phyloP scores from a whole-genome alignment of 2,888 invertebrate genomes.

The Heterodera filipjevi region DNA sequence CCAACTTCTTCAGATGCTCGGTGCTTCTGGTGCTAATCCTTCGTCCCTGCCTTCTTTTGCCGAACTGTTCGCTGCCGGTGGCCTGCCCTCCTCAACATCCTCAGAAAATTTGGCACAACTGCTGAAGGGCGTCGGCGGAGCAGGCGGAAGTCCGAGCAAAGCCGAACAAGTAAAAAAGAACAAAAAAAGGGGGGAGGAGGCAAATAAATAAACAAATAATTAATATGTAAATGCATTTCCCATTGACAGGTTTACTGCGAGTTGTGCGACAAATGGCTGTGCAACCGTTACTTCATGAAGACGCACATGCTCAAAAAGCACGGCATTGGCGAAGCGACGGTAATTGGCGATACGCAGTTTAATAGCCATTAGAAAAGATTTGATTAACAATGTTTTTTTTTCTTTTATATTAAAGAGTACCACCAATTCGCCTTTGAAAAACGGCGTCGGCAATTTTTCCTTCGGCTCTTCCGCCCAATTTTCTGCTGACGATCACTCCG shows the following conservation, averaged over 20 bases:
- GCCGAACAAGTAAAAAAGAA: background rate
- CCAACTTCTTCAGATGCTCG: slow-evolving; percentile 28
- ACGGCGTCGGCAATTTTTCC: slow-evolving; percentile 18
- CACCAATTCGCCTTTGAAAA: slow-evolving; percentile 19
- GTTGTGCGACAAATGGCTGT: slow-evolving; percentile 95
- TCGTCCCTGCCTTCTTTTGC: background rate
- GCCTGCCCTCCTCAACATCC: slow-evolving; percentile 10
- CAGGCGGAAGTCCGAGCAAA: slow-evolving; percentile 25
- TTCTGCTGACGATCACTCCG: background rate
- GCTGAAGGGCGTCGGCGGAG: background rate
- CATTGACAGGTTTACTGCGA: slow-evolving; percentile 85
- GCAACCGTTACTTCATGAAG: slow-evolving; percentile 96
- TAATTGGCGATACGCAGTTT: no score
- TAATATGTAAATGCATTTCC: background rate
- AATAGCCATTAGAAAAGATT: no score
- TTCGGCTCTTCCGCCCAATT: background rate
- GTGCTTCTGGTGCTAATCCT: slow-evolving; percentile 13
- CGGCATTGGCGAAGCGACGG: slow-evolving; percentile 76
- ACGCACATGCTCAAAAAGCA: slow-evolving; percentile 98
- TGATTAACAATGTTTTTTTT: background rate
- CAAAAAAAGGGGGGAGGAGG: background rate
- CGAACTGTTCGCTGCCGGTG: slow-evolving; percentile 20
- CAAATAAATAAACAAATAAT: background rate
- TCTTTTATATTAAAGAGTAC: background rate
- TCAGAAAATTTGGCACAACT: slow-evolving; percentile 10